Base-by-base conservation (phyloP, 2,888 invertebrate genomes). In the Oxyteleia sp. region DNA sequence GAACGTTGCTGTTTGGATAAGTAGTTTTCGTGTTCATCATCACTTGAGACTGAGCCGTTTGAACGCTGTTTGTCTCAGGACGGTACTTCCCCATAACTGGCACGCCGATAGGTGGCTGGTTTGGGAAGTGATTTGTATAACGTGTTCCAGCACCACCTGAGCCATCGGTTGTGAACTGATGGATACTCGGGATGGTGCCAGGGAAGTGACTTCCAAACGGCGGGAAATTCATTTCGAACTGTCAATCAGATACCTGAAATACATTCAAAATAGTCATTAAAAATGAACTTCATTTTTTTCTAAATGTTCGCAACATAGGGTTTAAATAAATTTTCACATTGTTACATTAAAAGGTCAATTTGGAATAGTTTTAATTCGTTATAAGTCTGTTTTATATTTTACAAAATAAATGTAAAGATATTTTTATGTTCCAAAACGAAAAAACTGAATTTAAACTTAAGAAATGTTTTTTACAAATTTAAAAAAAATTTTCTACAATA, bases 121-220 rank as follows among this genome's bases (percentile, higher is more conserved):
- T 95, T 87, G 93, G 90, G 88, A 95, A 95, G 90, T 95, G 95
- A 88, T 93, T 93, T 59, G 92, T 92, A 88, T 93, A 93, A 41
- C 93, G 91, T 61, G 92, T 90, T 72, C 92, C 90, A 53, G 92
- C 92, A 87, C 92, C 91, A 59, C 93, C 92, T 80, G 93, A 90
- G 84, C 93, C 90, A 88, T 97, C 96, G 84, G 97, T 96, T 35
- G 96, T 95, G 93, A 97, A 97, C 93, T 97, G 97, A 93, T 97
- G 97, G 91, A 97, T 96, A 78, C 96, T 95, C 86, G 97, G 97
- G 88, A 97, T 95, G 88, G 96, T 95, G 87, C 96, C 95, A 88
- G 96, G 96, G 92, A 96, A 97, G 94, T 96, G 97, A 89, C 96
- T 96, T 89, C 96, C 96, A 93, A 97, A 97, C 87, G 97, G 97